phyloP scores from a whole-genome alignment of 2,888 invertebrate genomes.

The Herminia tarsipennalis region DNA sequence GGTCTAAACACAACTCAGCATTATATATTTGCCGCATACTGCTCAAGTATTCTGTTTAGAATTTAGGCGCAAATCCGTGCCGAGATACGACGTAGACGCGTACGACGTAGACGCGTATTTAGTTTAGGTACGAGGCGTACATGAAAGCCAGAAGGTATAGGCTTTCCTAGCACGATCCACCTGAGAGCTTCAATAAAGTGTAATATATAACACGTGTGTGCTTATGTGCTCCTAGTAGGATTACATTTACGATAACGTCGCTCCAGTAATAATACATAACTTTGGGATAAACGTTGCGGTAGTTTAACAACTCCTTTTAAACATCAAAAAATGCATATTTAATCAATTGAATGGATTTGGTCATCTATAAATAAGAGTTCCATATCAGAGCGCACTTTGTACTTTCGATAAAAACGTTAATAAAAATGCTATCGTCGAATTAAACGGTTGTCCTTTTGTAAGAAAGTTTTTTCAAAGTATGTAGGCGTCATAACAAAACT shows the following conservation, averaged over 20 bases:
- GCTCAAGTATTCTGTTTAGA: slow-evolving; percentile 35
- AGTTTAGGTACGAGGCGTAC: slow-evolving; percentile 16
- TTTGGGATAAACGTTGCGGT: too few species aligned
- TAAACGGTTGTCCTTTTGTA: too few species aligned
- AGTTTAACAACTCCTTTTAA: too few species aligned
- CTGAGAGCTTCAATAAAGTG: slow-evolving; percentile 10
- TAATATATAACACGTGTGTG: not conserved
- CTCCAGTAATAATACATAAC: too few species aligned
- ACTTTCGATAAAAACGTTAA: too few species aligned
- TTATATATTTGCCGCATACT: slow-evolving; percentile 23
- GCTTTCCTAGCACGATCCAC: slow-evolving; percentile 16
- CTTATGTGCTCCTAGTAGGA: slow-evolving; percentile 5
- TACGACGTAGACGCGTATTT: too few species aligned
- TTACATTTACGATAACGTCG: not conserved
- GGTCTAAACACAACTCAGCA: slow-evolving; percentile 23
- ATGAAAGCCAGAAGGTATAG: slow-evolving; percentile 19
- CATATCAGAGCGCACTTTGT: too few species aligned
- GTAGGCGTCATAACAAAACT: slow-evolving; percentile 61
- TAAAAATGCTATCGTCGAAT: too few species aligned
- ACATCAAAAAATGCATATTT: too few species aligned
- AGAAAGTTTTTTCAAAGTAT: slow-evolving; percentile 12
- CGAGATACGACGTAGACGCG: too few species aligned
- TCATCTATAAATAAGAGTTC: too few species aligned
- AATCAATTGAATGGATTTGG: too few species aligned
- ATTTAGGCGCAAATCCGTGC: slow-evolving; percentile 15